phyloP scores from a whole-genome alignment of 2,888 invertebrate genomes.

The Strigamia transsilvanica region DNA sequence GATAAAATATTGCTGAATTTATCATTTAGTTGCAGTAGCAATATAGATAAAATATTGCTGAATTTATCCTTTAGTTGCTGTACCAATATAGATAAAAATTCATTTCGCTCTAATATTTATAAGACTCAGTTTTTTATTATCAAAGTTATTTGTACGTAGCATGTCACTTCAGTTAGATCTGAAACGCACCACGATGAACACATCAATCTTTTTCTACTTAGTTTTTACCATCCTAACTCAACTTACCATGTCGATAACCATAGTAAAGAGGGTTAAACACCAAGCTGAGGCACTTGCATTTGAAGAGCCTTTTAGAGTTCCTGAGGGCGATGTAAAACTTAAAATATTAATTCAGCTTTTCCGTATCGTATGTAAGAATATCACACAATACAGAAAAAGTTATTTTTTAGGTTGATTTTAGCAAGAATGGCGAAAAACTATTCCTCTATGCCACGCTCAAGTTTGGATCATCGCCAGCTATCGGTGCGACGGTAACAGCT shows the following conservation, averaged over 20 bases:
- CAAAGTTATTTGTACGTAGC: background rate
- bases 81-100: constrained; percentile 1
- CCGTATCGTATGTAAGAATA: background rate
- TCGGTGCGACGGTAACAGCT: background rate
- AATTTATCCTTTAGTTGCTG: too few relatives aligned
- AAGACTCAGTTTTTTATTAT: background rate
- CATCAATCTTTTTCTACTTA: background rate
- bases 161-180: background rate
- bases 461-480: background rate
- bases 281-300: background rate
- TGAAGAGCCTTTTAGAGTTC: background rate
- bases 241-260: background rate
- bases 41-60: background rate
- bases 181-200: background rate
- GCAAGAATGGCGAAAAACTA: background rate
- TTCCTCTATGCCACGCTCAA: background rate
- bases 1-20: background rate
- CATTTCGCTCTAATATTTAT: background rate
- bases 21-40: background rate
- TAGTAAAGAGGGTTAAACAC: background rate
- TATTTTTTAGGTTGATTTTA: background rate
- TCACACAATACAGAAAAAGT: background rate
- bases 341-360: background rate
- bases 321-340: background rate
- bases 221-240: background rate